Evolutionary conservation across 2,888 invertebrate species (phyloP), one percentile per base, ranked within the genome.

Genomic region (Neoascia interrupta): DNA sequence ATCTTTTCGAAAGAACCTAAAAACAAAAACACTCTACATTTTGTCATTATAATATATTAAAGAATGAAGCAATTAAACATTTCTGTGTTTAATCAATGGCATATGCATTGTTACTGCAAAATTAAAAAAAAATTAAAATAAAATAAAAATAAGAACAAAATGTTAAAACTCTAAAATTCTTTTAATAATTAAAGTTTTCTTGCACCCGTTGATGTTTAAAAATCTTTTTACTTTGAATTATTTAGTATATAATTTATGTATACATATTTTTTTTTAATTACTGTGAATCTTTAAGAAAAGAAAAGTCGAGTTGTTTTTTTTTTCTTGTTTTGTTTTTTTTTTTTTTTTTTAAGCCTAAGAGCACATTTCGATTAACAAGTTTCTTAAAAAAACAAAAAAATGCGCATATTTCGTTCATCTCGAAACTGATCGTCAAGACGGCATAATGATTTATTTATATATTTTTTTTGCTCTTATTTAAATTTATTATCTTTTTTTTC

Each of bases 351-450:
- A 66, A 74, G 74, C 70, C 68, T 81, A 81, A 81, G 81, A 73
- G 81, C 81, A 81, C 81, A 76, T 73, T 76, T 66, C 74, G 79
- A 76, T 53, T 63, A 76, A 58, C 51, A 76, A 31, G 43, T 70
- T 51, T 37, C n/a, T 75, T 56, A 19, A 19, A 53, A 53, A 61
- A 31, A 54, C 58, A 60, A 69, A 61, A 72, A 73, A 79, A 81
- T 81, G 79, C 79, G 73, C 75, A 64, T 72, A 75, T 80, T 68
- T 76, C 79, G 54, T 81, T 82, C 80, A 80, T 81, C 81, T 82
- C 64, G 79, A 73, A 64, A 81, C 74, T 79, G 75, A 73, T 68
- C 72, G 82, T 83, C 82, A 84, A 84, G 83, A 84, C 83, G 83
- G 83, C 82, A 81, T 84, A 83, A 82, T 82, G 81, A 82, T 83